A percentile compares a stretch with the other conserved stretches of the same genome.
Evolutionary conservation across 30 jellyfish, hydroid and myxozoan species (phyloP).

Genomic region (Cassiopea xamachana): DNA sequence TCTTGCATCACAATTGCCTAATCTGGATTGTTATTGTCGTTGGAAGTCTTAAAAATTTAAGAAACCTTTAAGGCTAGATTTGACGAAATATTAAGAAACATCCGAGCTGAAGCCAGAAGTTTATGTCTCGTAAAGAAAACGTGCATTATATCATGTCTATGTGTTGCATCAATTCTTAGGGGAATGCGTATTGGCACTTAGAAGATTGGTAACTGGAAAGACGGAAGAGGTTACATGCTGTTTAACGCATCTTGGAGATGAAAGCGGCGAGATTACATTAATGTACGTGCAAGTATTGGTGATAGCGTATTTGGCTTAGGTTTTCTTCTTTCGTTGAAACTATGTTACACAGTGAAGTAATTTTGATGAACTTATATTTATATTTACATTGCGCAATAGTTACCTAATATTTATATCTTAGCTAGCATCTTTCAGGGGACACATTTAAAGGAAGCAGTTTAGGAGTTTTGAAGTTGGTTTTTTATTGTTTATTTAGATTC

Average conservation of each 20-base stretch:
- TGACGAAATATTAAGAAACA: too few relatives aligned
- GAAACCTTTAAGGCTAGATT: too few relatives aligned
- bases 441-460: too few relatives aligned
- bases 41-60: too few relatives aligned
- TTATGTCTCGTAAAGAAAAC: too few relatives aligned
- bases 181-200: conserved; percentile 87
- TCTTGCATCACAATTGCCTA: too few relatives aligned
- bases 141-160: too few relatives aligned
- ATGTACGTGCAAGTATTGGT: conserved; percentile 10
- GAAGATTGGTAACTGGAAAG: conserved; percentile 53
- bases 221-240: conserved; percentile 40
- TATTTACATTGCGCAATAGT: not conserved
- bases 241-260: conserved; percentile 90
- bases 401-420: not conserved
- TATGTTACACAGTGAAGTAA: not conserved
- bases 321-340: not conserved
- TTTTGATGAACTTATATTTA: too few relatives aligned
- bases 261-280: conserved; percentile 80
- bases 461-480: not conserved
- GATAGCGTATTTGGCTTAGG: not conserved
- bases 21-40: too few relatives aligned
- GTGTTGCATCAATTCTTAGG: conserved; percentile 36
- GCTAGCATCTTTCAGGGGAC: not conserved
- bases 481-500: not conserved
- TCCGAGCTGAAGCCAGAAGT: too few relatives aligned